phyloP scores from a whole-genome alignment of 2,797 vertebrate genomes.

The Sebastes oblongus region DNA sequence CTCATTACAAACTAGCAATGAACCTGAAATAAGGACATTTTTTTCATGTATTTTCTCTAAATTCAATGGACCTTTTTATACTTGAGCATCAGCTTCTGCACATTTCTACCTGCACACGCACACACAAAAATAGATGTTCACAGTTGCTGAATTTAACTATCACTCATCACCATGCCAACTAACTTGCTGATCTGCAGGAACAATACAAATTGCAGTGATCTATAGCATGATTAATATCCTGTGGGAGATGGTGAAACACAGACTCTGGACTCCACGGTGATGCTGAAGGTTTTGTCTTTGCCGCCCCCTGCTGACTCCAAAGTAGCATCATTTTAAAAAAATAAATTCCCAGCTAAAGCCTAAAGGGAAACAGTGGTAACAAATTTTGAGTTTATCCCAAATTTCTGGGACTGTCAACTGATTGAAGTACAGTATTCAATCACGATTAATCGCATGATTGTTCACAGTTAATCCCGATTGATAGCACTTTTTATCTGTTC shows the following conservation, averaged over 20 bases:
- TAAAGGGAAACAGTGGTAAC: background rate
- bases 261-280: background rate
- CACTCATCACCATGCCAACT: slow-evolving; percentile 10
- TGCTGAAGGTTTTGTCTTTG: slow-evolving; percentile 46
- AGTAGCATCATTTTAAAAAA: background rate
- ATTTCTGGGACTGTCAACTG: no score
- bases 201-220: background rate
- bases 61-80: background rate
- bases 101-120: background rate
- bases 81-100: background rate
- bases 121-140: background rate
- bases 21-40: background rate
- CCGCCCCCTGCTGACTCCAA: slow-evolving; percentile 70
- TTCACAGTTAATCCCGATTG: no score
- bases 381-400: background rate
- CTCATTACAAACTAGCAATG: background rate
- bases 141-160: background rate
- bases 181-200: background rate
- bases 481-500: no score
- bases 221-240: background rate
- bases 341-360: background rate
- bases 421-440: no score
- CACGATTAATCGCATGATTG: no score
- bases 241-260: background rate
- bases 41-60: background rate